Conservation (phyloP, 2,797 vertebrate species). For the Onychomys arenicola region DNA sequence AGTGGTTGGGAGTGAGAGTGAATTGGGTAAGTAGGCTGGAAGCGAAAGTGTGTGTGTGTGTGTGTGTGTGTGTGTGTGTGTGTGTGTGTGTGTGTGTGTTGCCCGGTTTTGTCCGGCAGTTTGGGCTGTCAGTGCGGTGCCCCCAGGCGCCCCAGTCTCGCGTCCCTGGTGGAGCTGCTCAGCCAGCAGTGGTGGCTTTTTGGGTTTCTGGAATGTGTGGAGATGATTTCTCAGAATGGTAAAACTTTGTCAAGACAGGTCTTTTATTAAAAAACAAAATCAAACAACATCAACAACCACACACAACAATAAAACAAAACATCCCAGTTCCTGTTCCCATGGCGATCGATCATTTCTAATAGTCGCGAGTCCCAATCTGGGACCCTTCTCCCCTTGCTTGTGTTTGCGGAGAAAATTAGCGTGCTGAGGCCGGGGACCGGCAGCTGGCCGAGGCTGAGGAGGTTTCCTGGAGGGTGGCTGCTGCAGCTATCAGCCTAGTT, state of each 20-base stretch:
- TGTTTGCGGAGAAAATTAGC: neutral
- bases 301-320: neutral
- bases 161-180: neutral
- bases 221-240: constrained; percentile 3
- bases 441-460: neutral
- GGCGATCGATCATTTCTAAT: neutral
- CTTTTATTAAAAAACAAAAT: constrained; percentile 35
- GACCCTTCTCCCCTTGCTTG: neutral
- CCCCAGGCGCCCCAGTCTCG: neutral
- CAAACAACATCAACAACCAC: neutral
- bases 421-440: neutral
- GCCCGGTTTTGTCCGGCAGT: constrained; percentile 32
- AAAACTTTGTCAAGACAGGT: constrained; percentile 72
- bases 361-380: neutral
- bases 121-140: constrained; percentile 62
- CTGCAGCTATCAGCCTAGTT: neutral
- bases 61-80: constrained; percentile 50
- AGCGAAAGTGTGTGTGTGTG: constrained; percentile 74
- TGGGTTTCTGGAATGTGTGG: constrained; percentile 43
- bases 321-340: constrained; percentile 3
- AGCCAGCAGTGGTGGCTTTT: neutral
- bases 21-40: constrained; percentile 66
- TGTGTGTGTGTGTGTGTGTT: neutral
- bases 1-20: constrained; percentile 82
- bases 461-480: constrained; percentile 32